A percentile compares a stretch with the other conserved stretches of the same genome.
Evolutionary conservation across 2,113 vertebrate genomes (phyloP).

Genomic region (Myiopsitta monachus): DNA sequence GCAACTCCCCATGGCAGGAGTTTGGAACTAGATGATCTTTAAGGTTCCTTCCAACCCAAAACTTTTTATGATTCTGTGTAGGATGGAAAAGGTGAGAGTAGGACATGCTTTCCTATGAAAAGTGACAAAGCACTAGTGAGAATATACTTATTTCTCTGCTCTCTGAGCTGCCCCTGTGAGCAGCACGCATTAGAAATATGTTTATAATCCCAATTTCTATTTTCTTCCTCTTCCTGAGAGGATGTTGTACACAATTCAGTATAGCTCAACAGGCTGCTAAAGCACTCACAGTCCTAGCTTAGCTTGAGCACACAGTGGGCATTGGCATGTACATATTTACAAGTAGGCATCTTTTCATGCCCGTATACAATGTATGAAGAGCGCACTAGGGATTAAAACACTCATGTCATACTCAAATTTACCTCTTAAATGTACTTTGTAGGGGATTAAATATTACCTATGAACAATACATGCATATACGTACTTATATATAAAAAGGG

Average conservation of each 20-base stretch:
- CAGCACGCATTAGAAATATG: neutral
- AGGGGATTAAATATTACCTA: neutral
- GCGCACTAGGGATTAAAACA: neutral
- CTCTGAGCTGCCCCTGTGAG: neutral
- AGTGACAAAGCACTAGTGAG: neutral
- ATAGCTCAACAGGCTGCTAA: neutral
- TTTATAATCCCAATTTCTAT: neutral
- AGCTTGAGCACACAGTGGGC: neutral
- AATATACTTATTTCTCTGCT: neutral
- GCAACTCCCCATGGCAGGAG: neutral
- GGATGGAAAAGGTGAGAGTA: neutral
- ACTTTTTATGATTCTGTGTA: neutral
- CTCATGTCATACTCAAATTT: neutral
- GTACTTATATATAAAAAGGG: neutral
- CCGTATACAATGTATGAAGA: rapidly evolving
- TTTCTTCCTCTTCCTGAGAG: neutral
- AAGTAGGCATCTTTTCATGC: neutral
- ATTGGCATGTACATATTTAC: neutral
- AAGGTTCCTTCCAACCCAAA: neutral
- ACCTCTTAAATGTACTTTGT: neutral
- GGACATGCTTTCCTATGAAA: neutral
- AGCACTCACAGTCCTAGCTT: neutral
- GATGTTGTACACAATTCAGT: neutral
- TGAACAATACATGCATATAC: neutral
- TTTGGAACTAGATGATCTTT: neutral